Base-by-base conservation (phyloP, 2,888 invertebrate genomes). In the Hypercompe scribonia region DNA sequence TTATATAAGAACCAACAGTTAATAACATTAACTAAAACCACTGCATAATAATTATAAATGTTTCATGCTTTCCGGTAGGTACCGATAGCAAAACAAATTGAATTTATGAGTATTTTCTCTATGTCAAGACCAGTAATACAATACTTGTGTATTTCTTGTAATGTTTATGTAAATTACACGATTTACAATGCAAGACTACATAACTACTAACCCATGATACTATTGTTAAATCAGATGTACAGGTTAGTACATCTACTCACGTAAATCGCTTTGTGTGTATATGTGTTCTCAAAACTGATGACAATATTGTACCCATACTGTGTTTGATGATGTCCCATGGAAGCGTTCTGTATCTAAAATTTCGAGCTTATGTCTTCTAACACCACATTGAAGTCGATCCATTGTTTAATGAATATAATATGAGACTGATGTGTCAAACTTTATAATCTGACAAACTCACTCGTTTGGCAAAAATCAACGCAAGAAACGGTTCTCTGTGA, bases 11-110 rank as follows among this genome's bases (percentile, higher is more conserved):
- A 75, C 74, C 75, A 80, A 80, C 78, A 72, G 74, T 75, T 81
- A 80, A 84, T 84, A 80, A 83, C 78, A 77, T 85, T 81, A 83
- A 75, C 84, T 73, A 67, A 77, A 83, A 76, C 80, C 68, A 72
- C 21, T n/a, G 63, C 63, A 8, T 72, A 74, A 75, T 72, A 50
- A 71, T 65, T 18, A 39, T 61, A 61, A 34, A 82, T 84, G 81
- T 81, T 71, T 28, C 50, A 73, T 31, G 21, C 61, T 42, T 58
- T 73, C 73, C 73, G 69, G 73, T 69, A 42, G 24, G 69, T 61
- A 68, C n/a, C 68, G 34, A 68, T 50, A 28, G 64, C 68, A 69
- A 58, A 73, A 69, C 61, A 68, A 34, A 36, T 46, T 66, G 24
- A 24, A 66, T 66, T 66, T 46, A 33, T 31, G 13, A 33, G 24